Evolutionary conservation across 2,888 invertebrate species (phyloP), one percentile per base, ranked within the genome.

Genomic region (Monopis laevigella): DNA sequence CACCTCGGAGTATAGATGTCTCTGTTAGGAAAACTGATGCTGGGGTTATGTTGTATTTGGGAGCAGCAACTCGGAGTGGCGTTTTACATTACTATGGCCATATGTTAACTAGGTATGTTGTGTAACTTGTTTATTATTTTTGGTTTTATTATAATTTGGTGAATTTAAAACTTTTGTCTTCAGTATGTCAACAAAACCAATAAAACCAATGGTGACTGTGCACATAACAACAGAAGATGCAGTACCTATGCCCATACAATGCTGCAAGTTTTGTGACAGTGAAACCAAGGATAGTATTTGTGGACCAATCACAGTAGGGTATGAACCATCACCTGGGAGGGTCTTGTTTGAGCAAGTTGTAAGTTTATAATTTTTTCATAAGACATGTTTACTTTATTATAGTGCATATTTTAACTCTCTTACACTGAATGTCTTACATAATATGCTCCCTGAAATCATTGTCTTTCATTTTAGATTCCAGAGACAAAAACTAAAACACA

Each of bases 11-110:
- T 16, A 59, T 78, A 0, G 70, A 74, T 27, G 84, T 86, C 0
- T 65, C 82, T 1, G 58, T 82, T 45, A 57, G 74, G 13, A 64
- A 78, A 7, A 82, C 84, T 3, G 83, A 81, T 0, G 82, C 82
- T 2, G 53, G 65, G 7, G 78, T 77, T 0, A 73, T 71, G 49
- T 71, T 64, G 63, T 84, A 48, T 62, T 72, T 61, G 51, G 66
- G 78, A 0, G 85, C 86, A 0, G 83, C 86, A 0, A 92, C 92
- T 0, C 83, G 88, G 50, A 89, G 87, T 55, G 96, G 96, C 1
- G 86, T 88, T 4, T 84, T 91, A 27, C 89, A 93, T 65, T 75
- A 92, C 42, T 96, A 92, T 62, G 84, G 87, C 39, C 88, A 90
- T 54, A 85, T 86, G 48, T 72, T 91, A 26, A 93, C 92, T 69